phyloP scores from a whole-genome alignment of 2,888 invertebrate genomes.

The Pyrrhia umbra region DNA sequence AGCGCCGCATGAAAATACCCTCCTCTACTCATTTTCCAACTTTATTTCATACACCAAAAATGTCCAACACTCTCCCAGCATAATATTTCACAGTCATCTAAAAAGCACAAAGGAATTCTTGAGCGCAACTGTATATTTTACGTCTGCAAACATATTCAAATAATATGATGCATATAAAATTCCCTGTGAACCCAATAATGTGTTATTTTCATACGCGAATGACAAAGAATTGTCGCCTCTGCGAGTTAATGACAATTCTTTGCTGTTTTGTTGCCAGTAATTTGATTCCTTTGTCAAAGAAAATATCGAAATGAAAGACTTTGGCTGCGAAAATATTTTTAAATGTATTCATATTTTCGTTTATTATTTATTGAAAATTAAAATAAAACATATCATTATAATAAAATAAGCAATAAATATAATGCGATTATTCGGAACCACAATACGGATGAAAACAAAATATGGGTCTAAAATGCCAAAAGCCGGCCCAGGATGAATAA shows the following conservation, averaged over 20 bases:
- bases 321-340: conserved; percentile 29
- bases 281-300: conserved; percentile 68
- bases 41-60: conserved; percentile 57
- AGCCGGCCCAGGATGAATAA: conserved; percentile 17
- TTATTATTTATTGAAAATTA: background rate
- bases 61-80: conserved; percentile 48
- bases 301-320: conserved; percentile 62
- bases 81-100: conserved; percentile 57
- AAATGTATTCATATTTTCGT: background rate
- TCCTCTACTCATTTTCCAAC: conserved; percentile 41
- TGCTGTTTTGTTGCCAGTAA: conserved; percentile 55
- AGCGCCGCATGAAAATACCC: conserved; percentile 28
- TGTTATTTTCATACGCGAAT: conserved; percentile 63
- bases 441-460: background rate
- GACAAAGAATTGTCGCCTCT: conserved; percentile 62
- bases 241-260: conserved; percentile 43
- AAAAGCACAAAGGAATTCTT: conserved; percentile 57
- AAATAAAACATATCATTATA: too few relatives aligned
- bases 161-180: conserved; percentile 66
- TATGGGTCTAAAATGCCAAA: conserved; percentile 1
- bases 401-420: conserved; percentile 4
- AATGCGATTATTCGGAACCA: background rate
- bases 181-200: conserved; percentile 63
- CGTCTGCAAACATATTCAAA: conserved; percentile 42
- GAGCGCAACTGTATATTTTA: conserved; percentile 56